phyloP scores from a whole-genome alignment of 2,113 vertebrate species.

The Sapayoa aenigma region DNA sequence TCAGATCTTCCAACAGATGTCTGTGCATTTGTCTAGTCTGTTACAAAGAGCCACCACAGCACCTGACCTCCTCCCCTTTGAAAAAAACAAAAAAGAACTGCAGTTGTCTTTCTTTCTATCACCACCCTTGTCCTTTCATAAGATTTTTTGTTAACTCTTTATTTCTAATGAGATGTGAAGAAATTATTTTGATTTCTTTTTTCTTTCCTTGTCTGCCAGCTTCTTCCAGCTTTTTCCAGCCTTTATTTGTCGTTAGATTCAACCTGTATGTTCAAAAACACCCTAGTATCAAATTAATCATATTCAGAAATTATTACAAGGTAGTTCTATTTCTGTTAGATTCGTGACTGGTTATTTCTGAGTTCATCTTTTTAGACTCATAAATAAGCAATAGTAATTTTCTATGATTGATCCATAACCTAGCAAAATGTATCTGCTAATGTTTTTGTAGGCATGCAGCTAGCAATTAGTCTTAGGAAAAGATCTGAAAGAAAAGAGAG shows the following conservation, averaged over 20 bases:
- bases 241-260: not conserved
- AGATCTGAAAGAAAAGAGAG: not conserved
- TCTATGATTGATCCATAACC: not conserved
- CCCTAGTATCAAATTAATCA: not conserved
- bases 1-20: not conserved
- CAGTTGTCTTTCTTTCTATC: not conserved
- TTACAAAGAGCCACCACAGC: not conserved
- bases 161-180: not conserved
- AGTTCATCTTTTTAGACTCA: not conserved
- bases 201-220: not conserved
- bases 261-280: not conserved
- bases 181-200: not conserved
- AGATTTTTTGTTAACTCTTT: not conserved
- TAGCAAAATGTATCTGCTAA: not conserved
- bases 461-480: not conserved
- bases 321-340: not conserved
- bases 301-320: not conserved
- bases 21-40: not conserved
- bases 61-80: not conserved
- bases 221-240: not conserved
- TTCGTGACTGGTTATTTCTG: not conserved
- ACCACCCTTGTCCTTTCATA: not conserved
- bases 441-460: not conserved
- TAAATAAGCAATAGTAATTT: not conserved
- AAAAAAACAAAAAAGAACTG: not conserved